Base-by-base conservation (phyloP, 2,888 invertebrate genomes). In the Timema podura region DNA sequence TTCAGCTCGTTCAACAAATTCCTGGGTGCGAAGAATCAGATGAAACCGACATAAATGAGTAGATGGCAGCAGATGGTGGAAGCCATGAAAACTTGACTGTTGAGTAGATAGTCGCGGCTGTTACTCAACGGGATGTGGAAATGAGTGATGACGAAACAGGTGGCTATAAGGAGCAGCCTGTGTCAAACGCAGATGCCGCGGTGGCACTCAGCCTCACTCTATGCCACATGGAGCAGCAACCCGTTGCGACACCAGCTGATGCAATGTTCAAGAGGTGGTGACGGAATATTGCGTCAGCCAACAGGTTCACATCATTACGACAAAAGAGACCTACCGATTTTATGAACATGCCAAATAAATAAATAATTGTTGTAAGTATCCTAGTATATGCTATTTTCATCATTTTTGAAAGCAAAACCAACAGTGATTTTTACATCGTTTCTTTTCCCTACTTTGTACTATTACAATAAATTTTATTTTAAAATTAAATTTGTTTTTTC, bases 1-100 rank as follows among this genome's bases (percentile, higher is more conserved):
- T 57, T n/a, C 57, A 57, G 57, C 57, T 57, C n/a, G 57, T n/a
- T 57, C 57, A 57, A 57, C n/a, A 57, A 64, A 64, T 64, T 46
- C 44, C 64, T 45, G 64, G 64, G 46, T 64, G 44, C 46, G 44
- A 64, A 44, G 9, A 64, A 44, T 16, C 9, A 7, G 44, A 7
- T 64, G 64, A 64, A 64, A 46, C 15, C n/a, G 64, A 64, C 64
- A 3, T 64, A 0, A 30, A 8, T 64, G 64, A 64, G 46, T 64
- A 45, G 64, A 64, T 64, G 64, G 5, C 64, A 64, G 64, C 44
- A 13, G 64, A 9, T 61, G 9, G 11, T 64, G 44, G 11, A 64
- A 64, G 44, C 45, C 13, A 13, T 11, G 11, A 64, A 46, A 10
- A 30, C 44, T 13, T 30, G 8, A 16, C 7, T 11, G 64, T 7